Percentiles rank a stretch among this genome's conserved stretches.
phyloP scores from a whole-genome alignment of 2,797 vertebrate genomes.

The Glossophaga mutica region DNA sequence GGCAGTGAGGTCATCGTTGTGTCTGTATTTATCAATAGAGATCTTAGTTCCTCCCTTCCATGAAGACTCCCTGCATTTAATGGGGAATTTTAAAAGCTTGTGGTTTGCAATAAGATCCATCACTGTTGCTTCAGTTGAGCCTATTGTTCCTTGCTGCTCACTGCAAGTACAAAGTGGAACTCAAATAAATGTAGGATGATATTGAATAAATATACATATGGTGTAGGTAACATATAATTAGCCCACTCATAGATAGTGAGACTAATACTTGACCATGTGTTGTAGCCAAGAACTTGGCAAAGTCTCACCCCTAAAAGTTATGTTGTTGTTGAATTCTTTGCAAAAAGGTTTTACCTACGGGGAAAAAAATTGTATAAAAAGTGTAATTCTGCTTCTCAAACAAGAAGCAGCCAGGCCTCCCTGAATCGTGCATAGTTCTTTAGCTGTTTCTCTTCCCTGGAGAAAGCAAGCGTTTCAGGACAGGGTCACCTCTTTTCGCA shows the following conservation, averaged over 20 bases:
- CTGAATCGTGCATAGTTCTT: neutral
- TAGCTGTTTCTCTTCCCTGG: neutral
- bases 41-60: conserved; percentile 48
- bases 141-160: conserved; percentile 47
- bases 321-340: neutral
- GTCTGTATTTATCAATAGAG: conserved; percentile 49
- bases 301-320: neutral
- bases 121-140: neutral
- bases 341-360: neutral
- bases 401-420: neutral
- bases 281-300: neutral
- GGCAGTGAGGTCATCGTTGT: conserved; percentile 45
- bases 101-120: conserved; percentile 67
- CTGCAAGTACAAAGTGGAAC: conserved; percentile 21
- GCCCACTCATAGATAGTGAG: neutral
- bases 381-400: neutral
- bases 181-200: conserved; percentile 37
- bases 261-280: neutral
- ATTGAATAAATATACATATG: conserved; percentile 12
- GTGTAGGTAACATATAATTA: conserved; percentile 4
- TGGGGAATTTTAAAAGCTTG: conserved; percentile 61
- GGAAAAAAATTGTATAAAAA: neutral
- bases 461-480: neutral
- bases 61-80: conserved; percentile 39
- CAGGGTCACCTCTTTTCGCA: neutral